Evolutionary conservation across 2,888 invertebrate genomes (phyloP).

Genomic region (Eupithecia tripunctaria): DNA sequence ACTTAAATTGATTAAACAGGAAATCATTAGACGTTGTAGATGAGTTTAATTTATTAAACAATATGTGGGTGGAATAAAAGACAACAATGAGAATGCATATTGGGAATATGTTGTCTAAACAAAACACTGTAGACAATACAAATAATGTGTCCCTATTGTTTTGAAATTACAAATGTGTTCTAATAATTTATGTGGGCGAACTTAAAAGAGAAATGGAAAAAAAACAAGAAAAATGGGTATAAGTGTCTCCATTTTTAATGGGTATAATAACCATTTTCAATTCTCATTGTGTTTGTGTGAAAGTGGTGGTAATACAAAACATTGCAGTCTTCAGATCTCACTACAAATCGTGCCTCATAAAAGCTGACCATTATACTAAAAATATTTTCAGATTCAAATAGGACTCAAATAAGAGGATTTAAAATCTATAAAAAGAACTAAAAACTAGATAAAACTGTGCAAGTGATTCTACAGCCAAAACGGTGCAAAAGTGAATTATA

Average conservation of each 20-base stretch:
- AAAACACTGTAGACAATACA: conserved; percentile 75
- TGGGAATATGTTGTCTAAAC: conserved; percentile 65
- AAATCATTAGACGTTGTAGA: conserved; percentile 37
- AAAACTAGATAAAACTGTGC: conserved; percentile 5
- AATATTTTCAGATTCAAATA: conserved; percentile 11
- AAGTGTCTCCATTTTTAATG: neutral
- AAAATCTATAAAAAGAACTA: neutral
- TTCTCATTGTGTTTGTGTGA: neutral
- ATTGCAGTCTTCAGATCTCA: neutral
- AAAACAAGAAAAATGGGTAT: neutral
- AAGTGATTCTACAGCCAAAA: conserved; percentile 11
- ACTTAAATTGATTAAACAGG: conserved; percentile 32
- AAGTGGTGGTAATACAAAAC: neutral
- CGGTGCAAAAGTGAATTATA: conserved; percentile 8
- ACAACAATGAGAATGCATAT: conserved; percentile 70
- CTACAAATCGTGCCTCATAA: neutral
- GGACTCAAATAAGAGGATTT: conserved; percentile 12
- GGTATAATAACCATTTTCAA: neutral
- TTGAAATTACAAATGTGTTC: conserved; percentile 38
- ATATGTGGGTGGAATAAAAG: conserved; percentile 73
- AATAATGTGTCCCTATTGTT: conserved; percentile 65
- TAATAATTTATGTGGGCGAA: conserved; percentile 2
- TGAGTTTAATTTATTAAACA: conserved; percentile 53
- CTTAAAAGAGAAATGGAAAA: neutral
- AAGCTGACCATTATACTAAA: conserved; percentile 13